Conservation (phyloP, 2,888 invertebrate species). For the Morpho helenor region DNA sequence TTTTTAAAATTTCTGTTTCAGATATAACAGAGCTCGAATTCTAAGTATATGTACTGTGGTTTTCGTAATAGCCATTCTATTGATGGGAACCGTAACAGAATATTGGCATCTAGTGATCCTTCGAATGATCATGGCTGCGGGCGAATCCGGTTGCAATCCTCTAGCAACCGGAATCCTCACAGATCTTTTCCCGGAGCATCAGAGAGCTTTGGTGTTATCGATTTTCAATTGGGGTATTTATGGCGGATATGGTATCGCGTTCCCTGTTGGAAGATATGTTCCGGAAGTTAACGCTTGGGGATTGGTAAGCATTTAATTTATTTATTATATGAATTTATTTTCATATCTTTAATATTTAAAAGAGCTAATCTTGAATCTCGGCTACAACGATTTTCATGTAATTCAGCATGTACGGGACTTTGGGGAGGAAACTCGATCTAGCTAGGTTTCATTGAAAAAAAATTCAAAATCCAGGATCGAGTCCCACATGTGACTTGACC, state of each 20-base stretch:
- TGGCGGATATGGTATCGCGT: conserved; percentile 95
- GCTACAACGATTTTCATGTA: too few species aligned
- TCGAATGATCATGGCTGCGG: conserved; percentile 92
- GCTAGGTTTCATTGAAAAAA: too few species aligned
- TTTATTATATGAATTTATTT: not conserved
- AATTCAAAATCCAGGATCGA: too few species aligned
- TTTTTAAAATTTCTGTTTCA: conserved; percentile 26
- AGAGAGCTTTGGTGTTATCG: conserved; percentile 93
- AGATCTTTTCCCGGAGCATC: conserved; percentile 88
- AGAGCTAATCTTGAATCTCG: too few species aligned
- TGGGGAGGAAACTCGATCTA: too few species aligned
- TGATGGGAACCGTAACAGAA: conserved; percentile 90
- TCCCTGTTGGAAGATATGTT: conserved; percentile 93
- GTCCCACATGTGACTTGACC: too few species aligned
- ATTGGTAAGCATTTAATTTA: conserved; percentile 69
- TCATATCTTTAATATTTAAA: too few species aligned
- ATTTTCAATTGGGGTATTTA: conserved; percentile 98
- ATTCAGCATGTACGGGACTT: too few species aligned
- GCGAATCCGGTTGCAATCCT: conserved; percentile 93
- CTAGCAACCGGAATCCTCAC: conserved; percentile 90
- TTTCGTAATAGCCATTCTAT: conserved; percentile 89
- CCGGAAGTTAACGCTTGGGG: conserved; percentile 86
- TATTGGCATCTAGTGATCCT: conserved; percentile 95
- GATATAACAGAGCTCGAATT: conserved; percentile 85
- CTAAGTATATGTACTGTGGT: conserved; percentile 87